A percentile compares a stretch with the other conserved stretches of the same genome.
Evolutionary conservation across 1,140 invertebrate genomes (phyloP).

Genomic region (Orchestia grillus): DNA sequence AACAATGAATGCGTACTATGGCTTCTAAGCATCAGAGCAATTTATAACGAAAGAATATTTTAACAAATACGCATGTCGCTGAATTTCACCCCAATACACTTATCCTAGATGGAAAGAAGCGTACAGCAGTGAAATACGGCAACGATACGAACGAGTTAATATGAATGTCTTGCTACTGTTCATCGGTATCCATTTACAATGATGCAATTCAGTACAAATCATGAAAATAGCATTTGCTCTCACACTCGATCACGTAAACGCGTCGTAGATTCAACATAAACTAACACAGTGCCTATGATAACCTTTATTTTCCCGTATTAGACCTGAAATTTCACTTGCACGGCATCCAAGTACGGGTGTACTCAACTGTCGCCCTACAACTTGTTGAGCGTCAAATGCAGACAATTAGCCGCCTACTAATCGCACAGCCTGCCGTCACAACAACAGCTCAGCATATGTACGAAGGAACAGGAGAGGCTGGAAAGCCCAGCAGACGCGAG

Average conservation of each 20-base stretch:
- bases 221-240: background rate
- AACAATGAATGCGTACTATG: background rate
- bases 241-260: background rate
- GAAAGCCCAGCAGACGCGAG: background rate
- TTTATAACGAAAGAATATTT: background rate
- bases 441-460: background rate
- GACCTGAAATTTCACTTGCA: background rate
- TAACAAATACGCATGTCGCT: background rate
- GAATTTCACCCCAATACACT: background rate
- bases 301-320: background rate
- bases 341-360: background rate
- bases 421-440: background rate
- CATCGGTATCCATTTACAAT: background rate
- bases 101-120: background rate
- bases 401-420: background rate
- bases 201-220: background rate
- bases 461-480: background rate
- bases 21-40: background rate
- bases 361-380: background rate
- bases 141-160: background rate
- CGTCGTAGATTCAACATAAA: background rate
- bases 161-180: background rate
- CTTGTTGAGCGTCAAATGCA: background rate
- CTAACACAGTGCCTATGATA: background rate
- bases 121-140: background rate